Evolutionary conservation across 2,888 invertebrate genomes (phyloP), one percentile per base, ranked within the genome.

Genomic region (Chrysolina oricalcia): DNA sequence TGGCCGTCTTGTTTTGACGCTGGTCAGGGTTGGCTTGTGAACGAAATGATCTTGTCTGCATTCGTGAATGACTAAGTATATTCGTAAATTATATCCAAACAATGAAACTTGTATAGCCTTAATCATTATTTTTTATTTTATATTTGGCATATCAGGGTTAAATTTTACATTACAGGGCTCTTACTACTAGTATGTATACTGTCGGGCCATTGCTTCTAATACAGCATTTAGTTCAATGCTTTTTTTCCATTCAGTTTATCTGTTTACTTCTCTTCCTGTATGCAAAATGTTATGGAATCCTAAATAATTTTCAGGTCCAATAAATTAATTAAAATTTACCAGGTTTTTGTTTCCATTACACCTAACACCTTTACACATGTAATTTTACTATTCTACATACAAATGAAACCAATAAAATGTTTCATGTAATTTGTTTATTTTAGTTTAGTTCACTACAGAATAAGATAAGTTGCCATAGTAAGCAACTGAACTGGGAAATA

Each of bases 111-210:
- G 50, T 62, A 41, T 75, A 75, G 71, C 19, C 27, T 71, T 72
- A 46, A 64, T 68, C 71, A 70, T 72, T 66, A 67, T 59, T 70
- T 75, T 70, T 48, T 41, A 46, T 62, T 71, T 64, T 48, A 56
- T 64, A 46, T 62, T 66, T 76, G 70, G 59, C 63, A 73, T 70
- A 66, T 35, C 72, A 48, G 73, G 73, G 70, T 76, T 76, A 65
- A 73, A 74, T 70, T 73, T 62, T 67, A 70, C 63, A 46, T n/a
- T 66, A 66, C 27, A 59, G 59, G 67, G 40, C 65, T 74, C 50
- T 13, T 75, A 68, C 13, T 59, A 50, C 27, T 48, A 69, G 43
- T 23, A 70, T 65, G n/a, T 59, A 59, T 59, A 15, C 21, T 11
- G 10, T 64, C 43, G 27, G 48, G 27, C 3, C 40, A 70, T 59